Evolutionary conservation across 2,113 vertebrate genomes (phyloP).

Genomic region (Nycticryphes semicollaris): DNA sequence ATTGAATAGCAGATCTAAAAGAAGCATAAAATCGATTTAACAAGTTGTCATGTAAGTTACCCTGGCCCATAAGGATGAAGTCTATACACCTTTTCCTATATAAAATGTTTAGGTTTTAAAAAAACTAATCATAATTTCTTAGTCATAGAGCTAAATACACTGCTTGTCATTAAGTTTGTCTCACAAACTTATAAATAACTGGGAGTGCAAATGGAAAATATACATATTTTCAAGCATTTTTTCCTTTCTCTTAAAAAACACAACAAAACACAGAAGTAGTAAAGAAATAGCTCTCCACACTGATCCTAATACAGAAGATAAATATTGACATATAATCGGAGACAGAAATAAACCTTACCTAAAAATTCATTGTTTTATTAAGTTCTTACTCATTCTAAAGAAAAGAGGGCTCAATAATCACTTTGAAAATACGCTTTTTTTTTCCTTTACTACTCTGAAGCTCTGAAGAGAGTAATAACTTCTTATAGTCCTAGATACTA

Average conservation of each 20-base stretch:
- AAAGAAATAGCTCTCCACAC: not conserved
- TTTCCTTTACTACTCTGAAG: not conserved
- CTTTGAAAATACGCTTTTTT: not conserved
- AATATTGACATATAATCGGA: not conserved
- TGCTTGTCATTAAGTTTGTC: not conserved
- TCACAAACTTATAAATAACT: not conserved
- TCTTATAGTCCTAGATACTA: not conserved
- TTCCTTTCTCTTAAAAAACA: not conserved
- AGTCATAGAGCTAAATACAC: not conserved
- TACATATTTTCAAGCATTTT: not conserved
- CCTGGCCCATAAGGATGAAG: slow-evolving; percentile 33
- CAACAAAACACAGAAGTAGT: not conserved
- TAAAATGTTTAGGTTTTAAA: not conserved
- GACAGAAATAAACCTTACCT: not conserved
- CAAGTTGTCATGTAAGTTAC: slow-evolving; percentile 73
- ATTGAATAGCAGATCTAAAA: slow-evolving; percentile 72
- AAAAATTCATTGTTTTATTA: not conserved
- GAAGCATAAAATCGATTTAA: slow-evolving; percentile 73
- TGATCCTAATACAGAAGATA: not conserved
- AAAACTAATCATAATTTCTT: not conserved
- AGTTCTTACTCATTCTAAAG: not conserved
- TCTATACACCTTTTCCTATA: slow-evolving; percentile 10
- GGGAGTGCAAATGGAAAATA: not conserved
- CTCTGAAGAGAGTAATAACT: not conserved
- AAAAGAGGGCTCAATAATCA: not conserved